A percentile compares a stretch with the other conserved stretches of the same genome.
Conservation (phyloP, 2,797 vertebrate species). For the Pampus argenteus region DNA sequence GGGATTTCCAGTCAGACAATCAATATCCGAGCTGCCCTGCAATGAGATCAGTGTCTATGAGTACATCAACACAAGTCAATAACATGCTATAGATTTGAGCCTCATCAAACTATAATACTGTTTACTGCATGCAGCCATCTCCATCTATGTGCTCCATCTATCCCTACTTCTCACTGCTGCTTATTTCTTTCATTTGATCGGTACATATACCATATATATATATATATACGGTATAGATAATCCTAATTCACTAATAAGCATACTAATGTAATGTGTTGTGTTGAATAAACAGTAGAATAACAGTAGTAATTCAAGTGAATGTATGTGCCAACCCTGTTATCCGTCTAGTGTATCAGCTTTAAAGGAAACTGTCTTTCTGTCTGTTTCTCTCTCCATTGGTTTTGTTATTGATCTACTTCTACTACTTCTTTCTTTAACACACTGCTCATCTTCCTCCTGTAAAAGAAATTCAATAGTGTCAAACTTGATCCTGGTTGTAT, state of each 20-base stretch:
- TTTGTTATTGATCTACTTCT: background rate
- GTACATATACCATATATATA: too few species aligned
- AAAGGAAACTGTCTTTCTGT: slow-evolving; percentile 9
- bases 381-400: slow-evolving; percentile 1
- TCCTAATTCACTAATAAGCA: too few species aligned
- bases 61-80: slow-evolving; percentile 71
- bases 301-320: too few species aligned
- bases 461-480: slow-evolving; percentile 2
- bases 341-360: background rate
- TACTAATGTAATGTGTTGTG: background rate
- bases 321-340: background rate
- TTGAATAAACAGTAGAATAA: background rate
- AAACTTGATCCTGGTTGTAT: background rate
- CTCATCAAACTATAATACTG: slow-evolving; percentile 74
- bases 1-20: slow-evolving; percentile 71
- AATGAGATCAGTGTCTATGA: slow-evolving; percentile 71
- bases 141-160: slow-evolving; percentile 26
- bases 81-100: slow-evolving; percentile 65
- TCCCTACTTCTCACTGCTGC: slow-evolving; percentile 15
- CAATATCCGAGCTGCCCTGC: slow-evolving; percentile 67
- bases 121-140: slow-evolving; percentile 60
- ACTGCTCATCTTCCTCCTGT: slow-evolving; percentile 8
- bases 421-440: slow-evolving; percentile 13
- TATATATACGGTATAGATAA: too few species aligned
- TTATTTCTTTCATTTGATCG: slow-evolving; percentile 5